A percentile compares a stretch with the other conserved stretches of the same genome.
phyloP scores from a whole-genome alignment of 2,888 invertebrate genomes.

The Orchesellides sinensis region DNA sequence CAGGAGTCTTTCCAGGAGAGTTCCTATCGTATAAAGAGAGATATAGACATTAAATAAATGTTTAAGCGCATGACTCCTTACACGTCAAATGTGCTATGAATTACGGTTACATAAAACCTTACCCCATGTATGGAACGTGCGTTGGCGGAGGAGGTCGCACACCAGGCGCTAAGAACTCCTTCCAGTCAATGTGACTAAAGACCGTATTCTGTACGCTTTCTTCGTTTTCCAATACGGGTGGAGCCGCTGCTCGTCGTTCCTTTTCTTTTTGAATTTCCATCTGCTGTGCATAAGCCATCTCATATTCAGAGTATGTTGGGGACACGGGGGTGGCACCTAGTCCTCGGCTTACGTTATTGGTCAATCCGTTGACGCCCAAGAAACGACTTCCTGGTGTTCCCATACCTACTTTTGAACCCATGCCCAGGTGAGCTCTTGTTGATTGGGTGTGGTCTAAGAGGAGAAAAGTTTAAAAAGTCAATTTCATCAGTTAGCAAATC shows the following conservation, averaged over 20 bases:
- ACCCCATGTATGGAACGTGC: constrained; percentile 64
- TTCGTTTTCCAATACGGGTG: constrained; percentile 16
- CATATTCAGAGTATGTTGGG: constrained; percentile 51
- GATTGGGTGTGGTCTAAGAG: constrained; percentile 25
- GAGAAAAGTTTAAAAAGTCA: background rate
- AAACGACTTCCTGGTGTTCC: constrained; percentile 16
- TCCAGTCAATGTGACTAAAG: constrained; percentile 74
- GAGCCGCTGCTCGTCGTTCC: constrained; percentile 32
- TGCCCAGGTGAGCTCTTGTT: constrained; percentile 17
- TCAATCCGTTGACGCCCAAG: constrained; percentile 36
- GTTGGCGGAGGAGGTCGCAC: constrained; percentile 71
- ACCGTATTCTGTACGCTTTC: constrained; percentile 67
- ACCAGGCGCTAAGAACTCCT: constrained; percentile 73
- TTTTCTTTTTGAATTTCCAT: constrained; percentile 55
- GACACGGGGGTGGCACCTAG: constrained; percentile 6
- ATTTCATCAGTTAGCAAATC: background rate
- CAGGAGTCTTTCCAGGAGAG: constrained; percentile 29
- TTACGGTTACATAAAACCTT: too few species aligned
- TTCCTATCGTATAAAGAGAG: constrained; percentile 19
- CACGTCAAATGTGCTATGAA: too few species aligned
- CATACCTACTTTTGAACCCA: constrained; percentile 29
- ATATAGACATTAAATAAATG: background rate
- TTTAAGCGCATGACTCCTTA: too few species aligned
- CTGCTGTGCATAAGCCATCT: constrained; percentile 52
- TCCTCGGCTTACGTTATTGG: background rate